Evolutionary conservation across 2,797 vertebrate genomes (phyloP).

Genomic region (Pangasius mekongensis): DNA sequence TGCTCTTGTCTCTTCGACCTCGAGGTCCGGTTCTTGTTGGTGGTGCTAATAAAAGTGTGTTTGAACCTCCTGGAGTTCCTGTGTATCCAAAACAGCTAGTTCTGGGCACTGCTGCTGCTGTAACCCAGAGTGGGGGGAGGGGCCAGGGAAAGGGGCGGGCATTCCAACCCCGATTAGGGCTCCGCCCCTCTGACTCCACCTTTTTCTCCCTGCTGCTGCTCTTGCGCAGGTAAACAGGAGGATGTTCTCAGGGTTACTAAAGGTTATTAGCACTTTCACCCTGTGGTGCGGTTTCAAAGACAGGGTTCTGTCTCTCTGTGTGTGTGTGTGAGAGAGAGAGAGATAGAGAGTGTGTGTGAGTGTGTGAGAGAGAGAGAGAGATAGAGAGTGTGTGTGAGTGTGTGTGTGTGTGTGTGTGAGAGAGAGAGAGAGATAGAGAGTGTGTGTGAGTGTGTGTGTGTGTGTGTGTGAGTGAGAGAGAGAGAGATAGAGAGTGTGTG

Average conservation of each 20-base stretch:
- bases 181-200: conserved; percentile 47
- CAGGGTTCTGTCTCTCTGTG: neutral
- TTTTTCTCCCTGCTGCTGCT: conserved; percentile 51
- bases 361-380: neutral
- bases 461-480: neutral
- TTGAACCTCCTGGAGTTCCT: neutral
- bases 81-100: neutral
- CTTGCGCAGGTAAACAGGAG: conserved; percentile 48
- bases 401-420: neutral
- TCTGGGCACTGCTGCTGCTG: neutral
- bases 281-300: neutral
- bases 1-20: neutral
- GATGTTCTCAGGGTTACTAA: conserved; percentile 7
- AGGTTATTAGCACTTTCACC: neutral
- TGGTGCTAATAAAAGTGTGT: neutral
- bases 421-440: too few relatives aligned
- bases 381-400: neutral
- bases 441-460: neutral
- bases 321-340: neutral
- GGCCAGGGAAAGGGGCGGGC: neutral
- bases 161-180: neutral
- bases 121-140: neutral
- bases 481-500: neutral
- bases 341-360: neutral
- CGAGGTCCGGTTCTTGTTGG: neutral